phyloP scores from a whole-genome alignment of 2,797 vertebrate genomes.

The Pachyuromys duprasi region DNA sequence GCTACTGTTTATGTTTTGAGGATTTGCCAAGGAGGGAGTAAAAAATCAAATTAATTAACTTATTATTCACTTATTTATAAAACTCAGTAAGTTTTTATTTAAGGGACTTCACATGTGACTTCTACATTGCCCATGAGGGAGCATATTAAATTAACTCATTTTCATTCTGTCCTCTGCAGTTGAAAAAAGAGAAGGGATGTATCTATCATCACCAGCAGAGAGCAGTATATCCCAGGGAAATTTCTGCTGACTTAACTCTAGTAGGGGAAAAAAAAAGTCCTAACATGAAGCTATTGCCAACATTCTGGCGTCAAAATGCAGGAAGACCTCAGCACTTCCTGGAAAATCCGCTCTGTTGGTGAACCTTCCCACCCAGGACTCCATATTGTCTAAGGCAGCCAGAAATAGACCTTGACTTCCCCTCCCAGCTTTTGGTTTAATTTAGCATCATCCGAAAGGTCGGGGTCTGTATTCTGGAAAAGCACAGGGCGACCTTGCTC shows the following conservation, averaged over 20 bases:
- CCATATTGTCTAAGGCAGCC: neutral
- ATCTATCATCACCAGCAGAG: slow-evolving; percentile 82
- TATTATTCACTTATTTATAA: neutral
- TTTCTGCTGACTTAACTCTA: neutral
- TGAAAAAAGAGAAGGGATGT: rapidly evolving
- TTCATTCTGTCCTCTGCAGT: neutral
- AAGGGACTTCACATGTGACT: neutral
- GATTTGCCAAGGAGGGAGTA: neutral
- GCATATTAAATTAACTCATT: neutral
- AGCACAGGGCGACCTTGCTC: neutral
- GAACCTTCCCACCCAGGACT: neutral
- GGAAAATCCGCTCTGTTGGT: neutral
- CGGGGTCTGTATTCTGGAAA: neutral
- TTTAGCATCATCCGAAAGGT: neutral
- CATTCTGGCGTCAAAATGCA: neutral
- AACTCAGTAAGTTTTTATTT: neutral
- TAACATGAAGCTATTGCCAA: neutral
- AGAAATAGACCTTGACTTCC: neutral
- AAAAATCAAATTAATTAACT: neutral
- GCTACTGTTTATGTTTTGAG: neutral
- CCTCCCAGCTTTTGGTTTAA: neutral
- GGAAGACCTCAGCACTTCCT: neutral
- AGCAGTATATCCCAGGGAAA: slow-evolving; percentile 83
- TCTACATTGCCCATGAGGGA: neutral
- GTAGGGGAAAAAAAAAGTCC: neutral